Evolutionary conservation across 2,797 vertebrate genomes (phyloP).

Genomic region (Epinephelus malabaricus): DNA sequence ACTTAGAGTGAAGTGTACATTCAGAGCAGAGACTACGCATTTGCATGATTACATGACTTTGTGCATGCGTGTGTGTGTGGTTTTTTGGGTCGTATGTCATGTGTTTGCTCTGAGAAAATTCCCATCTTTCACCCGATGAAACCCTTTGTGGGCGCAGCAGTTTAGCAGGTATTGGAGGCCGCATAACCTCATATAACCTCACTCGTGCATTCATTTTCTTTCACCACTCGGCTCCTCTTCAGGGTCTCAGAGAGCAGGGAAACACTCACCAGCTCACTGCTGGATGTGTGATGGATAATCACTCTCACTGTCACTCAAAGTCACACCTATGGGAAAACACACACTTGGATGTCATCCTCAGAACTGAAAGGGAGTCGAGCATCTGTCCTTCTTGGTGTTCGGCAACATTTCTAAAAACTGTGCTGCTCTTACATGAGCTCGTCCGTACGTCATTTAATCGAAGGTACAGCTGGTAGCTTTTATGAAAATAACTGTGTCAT

Average conservation of each 20-base stretch:
- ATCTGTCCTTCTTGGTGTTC: neutral
- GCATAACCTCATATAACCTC: conserved; percentile 20
- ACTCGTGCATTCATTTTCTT: neutral
- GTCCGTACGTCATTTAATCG: neutral
- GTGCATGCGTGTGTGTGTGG: neutral
- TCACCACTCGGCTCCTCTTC: conserved; percentile 16
- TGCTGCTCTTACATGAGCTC: neutral
- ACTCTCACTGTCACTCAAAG: conserved; percentile 18
- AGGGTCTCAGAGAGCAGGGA: conserved; percentile 21
- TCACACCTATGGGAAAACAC: conserved; percentile 35
- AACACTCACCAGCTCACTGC: conserved; percentile 25
- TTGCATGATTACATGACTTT: conserved; percentile 54
- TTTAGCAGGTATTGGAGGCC: conserved; percentile 16
- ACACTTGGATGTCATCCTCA: conserved; percentile 18
- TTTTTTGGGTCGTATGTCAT: neutral
- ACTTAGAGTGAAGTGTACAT: conserved; percentile 62
- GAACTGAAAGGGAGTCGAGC: neutral
- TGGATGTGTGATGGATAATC: conserved; percentile 35
- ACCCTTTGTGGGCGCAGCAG: conserved; percentile 7
- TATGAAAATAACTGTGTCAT: too few relatives aligned
- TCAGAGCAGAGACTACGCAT: conserved; percentile 45
- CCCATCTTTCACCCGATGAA: neutral
- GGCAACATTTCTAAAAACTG: neutral
- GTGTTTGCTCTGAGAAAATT: conserved; percentile 7
- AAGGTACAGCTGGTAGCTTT: too few relatives aligned